A percentile compares a stretch with the other conserved stretches of the same genome.
Evolutionary conservation across 2,797 vertebrate genomes (phyloP).

Genomic region (Manis crassicaudata): DNA sequence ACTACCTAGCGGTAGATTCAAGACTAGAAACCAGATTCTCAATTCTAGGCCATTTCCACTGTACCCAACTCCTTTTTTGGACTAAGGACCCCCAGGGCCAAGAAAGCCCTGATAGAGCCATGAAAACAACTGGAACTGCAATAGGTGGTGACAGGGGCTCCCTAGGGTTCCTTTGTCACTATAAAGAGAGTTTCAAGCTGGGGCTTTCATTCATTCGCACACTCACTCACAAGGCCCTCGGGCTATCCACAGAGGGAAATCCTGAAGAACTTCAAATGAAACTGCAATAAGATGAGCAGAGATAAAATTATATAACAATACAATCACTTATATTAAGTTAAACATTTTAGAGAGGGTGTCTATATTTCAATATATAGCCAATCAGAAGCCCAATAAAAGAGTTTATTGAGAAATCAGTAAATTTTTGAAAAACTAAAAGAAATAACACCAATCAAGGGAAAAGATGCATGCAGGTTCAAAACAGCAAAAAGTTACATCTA

Average conservation of each 20-base stretch:
- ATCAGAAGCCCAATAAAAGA: constrained; percentile 24
- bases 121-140: neutral
- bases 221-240: neutral
- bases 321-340: constrained; percentile 1
- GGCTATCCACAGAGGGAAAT: neutral
- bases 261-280: neutral
- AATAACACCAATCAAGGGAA: constrained; percentile 45
- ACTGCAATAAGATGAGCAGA: neutral
- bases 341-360: neutral
- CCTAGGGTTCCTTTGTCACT: neutral
- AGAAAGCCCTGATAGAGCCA: neutral
- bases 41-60: neutral
- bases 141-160: neutral
- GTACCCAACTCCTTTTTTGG: neutral
- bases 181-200: neutral
- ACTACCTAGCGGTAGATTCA: neutral
- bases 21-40: neutral
- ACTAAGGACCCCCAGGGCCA: neutral
- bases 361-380: constrained; percentile 43
- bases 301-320: constrained; percentile 29
- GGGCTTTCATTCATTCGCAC: neutral
- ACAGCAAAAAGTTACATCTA: constrained; percentile 14
- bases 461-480: constrained; percentile 49
- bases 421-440: constrained; percentile 23
- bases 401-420: constrained; percentile 17